Conservation (phyloP, 2,797 vertebrate species). For the Odontamblyopus rebecca region DNA sequence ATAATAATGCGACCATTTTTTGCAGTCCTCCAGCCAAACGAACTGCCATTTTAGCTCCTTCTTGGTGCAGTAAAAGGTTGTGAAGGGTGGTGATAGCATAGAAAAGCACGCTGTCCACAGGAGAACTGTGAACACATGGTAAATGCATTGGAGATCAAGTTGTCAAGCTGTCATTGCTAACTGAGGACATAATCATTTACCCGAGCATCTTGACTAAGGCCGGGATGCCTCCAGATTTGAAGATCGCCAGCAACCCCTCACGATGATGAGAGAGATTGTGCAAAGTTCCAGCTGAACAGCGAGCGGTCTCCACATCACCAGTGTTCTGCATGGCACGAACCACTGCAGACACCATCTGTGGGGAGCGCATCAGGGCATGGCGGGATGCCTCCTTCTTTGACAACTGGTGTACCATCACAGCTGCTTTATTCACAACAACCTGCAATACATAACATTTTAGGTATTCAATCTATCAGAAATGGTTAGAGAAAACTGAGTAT, state of each 20-base stretch:
- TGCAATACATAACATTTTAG: slow-evolving; percentile 44
- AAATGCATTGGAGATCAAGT: not conserved
- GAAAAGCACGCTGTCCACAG: slow-evolving; percentile 96
- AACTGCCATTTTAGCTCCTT: slow-evolving; percentile 99
- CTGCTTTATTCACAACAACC: slow-evolving; percentile 99
- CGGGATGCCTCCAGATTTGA: slow-evolving; percentile 97
- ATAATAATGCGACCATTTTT: slow-evolving; percentile 98
- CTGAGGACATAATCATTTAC: slow-evolving; percentile 71
- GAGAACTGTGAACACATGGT: slow-evolving; percentile 79
- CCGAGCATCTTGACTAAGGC: slow-evolving; percentile 98
- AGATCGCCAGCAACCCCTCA: slow-evolving; percentile 95
- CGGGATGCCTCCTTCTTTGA: slow-evolving; percentile 98
- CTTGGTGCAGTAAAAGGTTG: slow-evolving; percentile 96
- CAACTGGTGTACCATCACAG: slow-evolving; percentile 98
- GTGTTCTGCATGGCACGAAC: slow-evolving; percentile 99
- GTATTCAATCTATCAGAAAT: not conserved
- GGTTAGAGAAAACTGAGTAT: not conserved
- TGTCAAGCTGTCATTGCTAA: not conserved
- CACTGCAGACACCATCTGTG: slow-evolving; percentile 98
- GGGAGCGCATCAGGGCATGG: slow-evolving; percentile 97
- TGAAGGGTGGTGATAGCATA: slow-evolving; percentile 99
- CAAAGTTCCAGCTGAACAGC: slow-evolving; percentile 95
- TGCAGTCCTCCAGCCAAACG: slow-evolving; percentile 95
- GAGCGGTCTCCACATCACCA: slow-evolving; percentile 94
- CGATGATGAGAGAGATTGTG: slow-evolving; percentile 98